Evolutionary conservation across 2,888 invertebrate species (phyloP).

Genomic region (Pachliopta kotzebuea): DNA sequence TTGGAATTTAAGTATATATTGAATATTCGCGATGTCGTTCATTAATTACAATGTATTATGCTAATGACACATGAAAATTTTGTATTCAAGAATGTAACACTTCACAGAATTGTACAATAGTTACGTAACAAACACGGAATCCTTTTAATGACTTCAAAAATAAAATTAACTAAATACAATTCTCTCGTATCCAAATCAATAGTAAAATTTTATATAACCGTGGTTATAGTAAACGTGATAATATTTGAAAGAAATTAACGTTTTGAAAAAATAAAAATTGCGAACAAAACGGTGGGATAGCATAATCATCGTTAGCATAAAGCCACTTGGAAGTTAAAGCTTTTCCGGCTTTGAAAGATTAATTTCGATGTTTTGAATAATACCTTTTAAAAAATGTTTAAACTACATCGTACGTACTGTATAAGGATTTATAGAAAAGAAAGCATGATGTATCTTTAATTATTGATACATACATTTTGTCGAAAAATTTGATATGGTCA

Average conservation of each 20-base stretch:
- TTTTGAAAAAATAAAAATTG: neutral
- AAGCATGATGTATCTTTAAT: no score
- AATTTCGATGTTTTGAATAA: no score
- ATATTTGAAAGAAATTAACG: no score
- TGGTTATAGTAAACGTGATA: no score
- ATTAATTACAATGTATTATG: conserved; percentile 15
- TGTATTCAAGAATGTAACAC: neutral
- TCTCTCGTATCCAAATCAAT: no score
- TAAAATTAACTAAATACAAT: no score
- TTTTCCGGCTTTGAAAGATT: neutral
- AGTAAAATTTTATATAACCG: no score
- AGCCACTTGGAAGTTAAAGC: neutral
- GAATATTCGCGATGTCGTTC: conserved; percentile 5
- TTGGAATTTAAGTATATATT: conserved; percentile 23
- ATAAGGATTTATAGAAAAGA: no score
- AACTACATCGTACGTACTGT: no score
- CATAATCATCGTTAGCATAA: neutral
- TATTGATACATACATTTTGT: no score
- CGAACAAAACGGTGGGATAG: neutral
- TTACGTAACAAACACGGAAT: neutral
- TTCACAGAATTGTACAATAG: neutral
- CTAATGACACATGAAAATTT: neutral
- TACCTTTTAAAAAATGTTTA: no score
- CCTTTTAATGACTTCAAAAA: neutral
- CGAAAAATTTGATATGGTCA: no score